Base-by-base conservation (phyloP, 2,797 vertebrate genomes). In the Luscinia luscinia region DNA sequence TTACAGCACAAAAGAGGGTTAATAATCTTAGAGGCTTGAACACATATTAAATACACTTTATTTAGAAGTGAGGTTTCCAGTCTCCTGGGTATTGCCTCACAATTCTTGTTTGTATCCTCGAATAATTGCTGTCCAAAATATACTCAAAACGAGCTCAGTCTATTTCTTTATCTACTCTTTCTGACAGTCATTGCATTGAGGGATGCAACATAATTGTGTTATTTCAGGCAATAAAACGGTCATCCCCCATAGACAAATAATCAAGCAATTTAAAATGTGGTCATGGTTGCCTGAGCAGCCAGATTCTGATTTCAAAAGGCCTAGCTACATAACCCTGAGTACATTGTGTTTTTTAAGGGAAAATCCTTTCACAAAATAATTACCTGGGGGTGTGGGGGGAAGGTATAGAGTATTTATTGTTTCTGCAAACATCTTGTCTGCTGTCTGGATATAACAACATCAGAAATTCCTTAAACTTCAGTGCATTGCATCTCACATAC, bases 221-320 rank as follows among this genome's bases (percentile, higher is more conserved):
- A 97, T 96, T 97, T 96, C 87, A 96, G 80, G 96, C 91, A 97
- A 96, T 97, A 97, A 97, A 97, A 92, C 4, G 30, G 93, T 95
- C 75, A 92, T 93, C 84, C 67, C 89, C 85, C 63, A 82, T 38
- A 92, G 89, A 95, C 80, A 97, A 95, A 94, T 95, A 97, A 97
- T 96, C 94, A 97, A 97, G 91, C 61, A 91, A 93, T 96, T 96
- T 96, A 94, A 92, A 94, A 95, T 75, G 82, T 73, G 43, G 87
- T 84, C 89, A 93, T 69, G 89, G 89, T 92, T 93, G 76, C 59
- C 76, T 93, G 85, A 96, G 89, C 95, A 97, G 91, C 54, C 94
- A 95, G 75, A 77, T 91, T 96, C 89, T 72, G 90, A 81, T 94
- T 97, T 95, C 84, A 78, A 94, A 84, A 75, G 54, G 15, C n/a